These are phyloP conservation scores for Benitochromis conjunctus DNA, from an alignment of 2,113 vertebrate species.

Conservation along the genomic window DNA sequence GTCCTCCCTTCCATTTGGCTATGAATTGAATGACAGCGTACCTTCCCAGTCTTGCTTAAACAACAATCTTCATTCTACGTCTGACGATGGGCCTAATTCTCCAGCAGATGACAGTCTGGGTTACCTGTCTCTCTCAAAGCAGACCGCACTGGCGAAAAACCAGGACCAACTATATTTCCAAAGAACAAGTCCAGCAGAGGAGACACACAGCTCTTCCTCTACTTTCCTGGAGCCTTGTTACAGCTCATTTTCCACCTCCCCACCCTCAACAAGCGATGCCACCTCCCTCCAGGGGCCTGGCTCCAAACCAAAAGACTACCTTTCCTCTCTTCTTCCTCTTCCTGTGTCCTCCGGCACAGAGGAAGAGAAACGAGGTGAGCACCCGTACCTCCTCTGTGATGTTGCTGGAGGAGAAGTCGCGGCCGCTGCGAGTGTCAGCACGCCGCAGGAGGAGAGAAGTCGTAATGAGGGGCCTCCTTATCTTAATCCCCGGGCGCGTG, in stretches of 20 bases:
- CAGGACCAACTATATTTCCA: not conserved
- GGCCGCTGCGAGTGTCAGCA: slow-evolving; percentile 49
- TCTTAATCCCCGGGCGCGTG: slow-evolving; percentile 78
- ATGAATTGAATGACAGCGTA: not conserved
- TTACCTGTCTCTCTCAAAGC: not conserved
- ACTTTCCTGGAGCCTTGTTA: not conserved
- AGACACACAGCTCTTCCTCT: not conserved
- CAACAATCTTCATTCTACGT: not conserved
- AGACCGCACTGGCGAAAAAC: not conserved
- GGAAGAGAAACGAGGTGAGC: slow-evolving; percentile 18
- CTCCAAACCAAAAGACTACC: not conserved
- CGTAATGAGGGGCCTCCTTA: slow-evolving; percentile 75
- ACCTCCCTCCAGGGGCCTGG: not conserved
- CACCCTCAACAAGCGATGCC: not conserved
- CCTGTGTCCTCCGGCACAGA: not conserved
- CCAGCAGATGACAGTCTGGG: not conserved
- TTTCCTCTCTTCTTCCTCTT: not conserved
- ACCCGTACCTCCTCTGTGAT: slow-evolving; percentile 43
- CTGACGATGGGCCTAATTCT: not conserved
- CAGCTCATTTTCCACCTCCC: not conserved
- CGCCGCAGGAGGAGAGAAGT: slow-evolving; percentile 58
- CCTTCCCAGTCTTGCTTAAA: not conserved
- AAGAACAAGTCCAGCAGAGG: not conserved
- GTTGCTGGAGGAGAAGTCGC: slow-evolving; percentile 59
- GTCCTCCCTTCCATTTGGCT: not conserved